Conservation (phyloP, 2,888 invertebrate genomes). For the Lampropteryx suffumata region DNA sequence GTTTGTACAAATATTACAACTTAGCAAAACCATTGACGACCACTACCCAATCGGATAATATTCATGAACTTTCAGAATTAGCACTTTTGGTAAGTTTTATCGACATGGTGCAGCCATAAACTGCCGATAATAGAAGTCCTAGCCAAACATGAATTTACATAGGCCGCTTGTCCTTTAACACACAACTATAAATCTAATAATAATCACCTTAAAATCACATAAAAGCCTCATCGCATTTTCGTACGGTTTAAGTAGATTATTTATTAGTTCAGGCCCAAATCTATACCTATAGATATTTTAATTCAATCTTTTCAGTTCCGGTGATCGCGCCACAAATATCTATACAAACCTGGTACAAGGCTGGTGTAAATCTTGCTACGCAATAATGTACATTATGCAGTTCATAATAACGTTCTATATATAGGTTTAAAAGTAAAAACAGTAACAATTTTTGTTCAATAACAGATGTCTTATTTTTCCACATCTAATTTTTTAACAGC, state of each 20-base stretch:
- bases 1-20: constrained; percentile 23
- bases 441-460: too few relatives aligned
- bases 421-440: too few relatives aligned
- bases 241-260: too few relatives aligned
- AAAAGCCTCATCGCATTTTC: too few relatives aligned
- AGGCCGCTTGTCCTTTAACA: constrained; percentile 2
- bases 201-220: not conserved
- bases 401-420: too few relatives aligned
- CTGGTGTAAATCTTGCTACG: too few relatives aligned
- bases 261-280: too few relatives aligned
- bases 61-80: constrained; percentile 3
- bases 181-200: constrained; percentile 13
- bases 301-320: too few relatives aligned
- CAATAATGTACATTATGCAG: too few relatives aligned
- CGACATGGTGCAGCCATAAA: constrained; percentile 60
- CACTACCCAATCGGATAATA: constrained; percentile 47
- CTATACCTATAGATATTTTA: too few relatives aligned
- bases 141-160: constrained; percentile 22
- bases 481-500: constrained; percentile 17
- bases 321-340: too few relatives aligned
- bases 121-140: constrained; percentile 37
- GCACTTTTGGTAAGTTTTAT: constrained; percentile 12
- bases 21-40: constrained; percentile 35
- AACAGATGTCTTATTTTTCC: constrained; percentile 24
- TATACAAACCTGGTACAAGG: too few relatives aligned